Evolutionary conservation across 2,888 invertebrate species (phyloP), one percentile per base, ranked within the genome.

Genomic region (Melikaiella ostensackeni): DNA sequence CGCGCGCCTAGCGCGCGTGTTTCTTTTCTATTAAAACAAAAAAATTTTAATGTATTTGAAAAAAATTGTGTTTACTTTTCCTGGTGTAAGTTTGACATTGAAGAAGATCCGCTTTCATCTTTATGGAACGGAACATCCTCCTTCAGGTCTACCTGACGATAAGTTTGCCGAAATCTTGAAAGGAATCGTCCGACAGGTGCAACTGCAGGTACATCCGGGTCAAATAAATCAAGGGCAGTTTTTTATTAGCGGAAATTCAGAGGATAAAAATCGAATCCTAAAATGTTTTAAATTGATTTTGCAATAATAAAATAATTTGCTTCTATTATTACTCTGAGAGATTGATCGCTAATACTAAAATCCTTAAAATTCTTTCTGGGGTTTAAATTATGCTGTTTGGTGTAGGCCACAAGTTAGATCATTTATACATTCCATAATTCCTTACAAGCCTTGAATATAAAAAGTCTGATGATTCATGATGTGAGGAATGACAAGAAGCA

Each of bases 171-270:
- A 66, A 66, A 50, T 70, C 50, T 50, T 46, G 46, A 70, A 70
- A 70, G 70, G 70, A n/a, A 70, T 30, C 50, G 30, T 24, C 50
- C 50, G 50, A 50, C 70, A 70, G 70, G 70, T 70, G 70, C 70
- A 70, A 70, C 11, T 70, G 30, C 70, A 70, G 70, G 66, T 70
- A 70, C 30, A n/a, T 30, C 27, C 30, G 5, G 50, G 70, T 19
- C 42, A 46, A 30, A 46, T 46, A 46, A 66, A 70, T 50, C 50
- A 50, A 70, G 70, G 70, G 50, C 50, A 70, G 13, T 70, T 70
- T 70, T 70, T 70, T 64, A 57, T 57, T 24, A 24, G 21, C 13
- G 57, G 5, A 57, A 24, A 24, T 57, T 9, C 13, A 9, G 9
- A 57, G 24, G 0, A 24, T 8, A 24, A 24, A 24, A 50, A 42